Evolutionary conservation across 2,888 invertebrate species (phyloP), one percentile per base, ranked within the genome.

Genomic region (Fissipunctia ypsillon): DNA sequence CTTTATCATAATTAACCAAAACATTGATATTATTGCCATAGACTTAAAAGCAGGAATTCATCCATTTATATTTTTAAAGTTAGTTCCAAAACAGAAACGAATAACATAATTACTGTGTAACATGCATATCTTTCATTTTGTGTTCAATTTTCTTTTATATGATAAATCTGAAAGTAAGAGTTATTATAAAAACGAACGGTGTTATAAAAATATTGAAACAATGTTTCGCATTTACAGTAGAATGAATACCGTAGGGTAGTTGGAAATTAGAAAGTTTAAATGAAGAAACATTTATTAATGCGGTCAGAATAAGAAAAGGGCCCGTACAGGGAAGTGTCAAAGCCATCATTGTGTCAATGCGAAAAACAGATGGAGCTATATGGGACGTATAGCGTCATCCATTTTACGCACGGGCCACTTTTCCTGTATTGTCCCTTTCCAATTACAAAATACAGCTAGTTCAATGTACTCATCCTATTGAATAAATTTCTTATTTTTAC

Each of bases 71-170:
- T 52, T 41, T 56, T 63, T 48, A 4, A 59, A 61, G 38, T 73
- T 66, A 43, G 28, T 68, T 71, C 35, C 64, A 2, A 35, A 45
- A 50, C 71, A 28, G 56, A 65, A 68, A 25, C 12, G 3, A 65
- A 22, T 72, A 60, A 52, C 22, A 31, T 52, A 78, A 75, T 60
- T 75, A 81, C 56, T 57, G 25, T 66, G 31, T 66, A 54, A 43
- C 59, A 84, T 76, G 78, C 86, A 86, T 84, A 81, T 84, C 84
- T 76, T 80, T 72, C 70, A 59, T 74, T 78, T 86, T 81, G 86
- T 84, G 81, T 86, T 84, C 80, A 84, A 63, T 76, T 73, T 73
- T 72, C n/a, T 76, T 75, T 66, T 59, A 28, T 50, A 73, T 43
- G 56, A 60, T 76, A 35, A 64, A 76, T 31, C 16, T 54, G 75